phyloP scores from a whole-genome alignment of 2,888 invertebrate species.

The Choreutis nemorana region DNA sequence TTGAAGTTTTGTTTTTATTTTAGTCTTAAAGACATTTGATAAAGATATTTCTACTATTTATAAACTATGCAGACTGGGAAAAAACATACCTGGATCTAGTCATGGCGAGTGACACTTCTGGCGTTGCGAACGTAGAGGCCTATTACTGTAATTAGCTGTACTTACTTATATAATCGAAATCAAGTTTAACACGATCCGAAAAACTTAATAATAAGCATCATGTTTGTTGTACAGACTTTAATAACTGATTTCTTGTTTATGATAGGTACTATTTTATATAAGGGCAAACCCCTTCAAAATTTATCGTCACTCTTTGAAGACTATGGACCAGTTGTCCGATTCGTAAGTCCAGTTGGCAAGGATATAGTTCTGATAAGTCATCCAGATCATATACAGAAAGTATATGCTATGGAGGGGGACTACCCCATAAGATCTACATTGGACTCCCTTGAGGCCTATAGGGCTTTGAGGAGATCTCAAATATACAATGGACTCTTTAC shows the following conservation, averaged over 20 bases:
- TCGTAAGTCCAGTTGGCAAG: constrained; percentile 70
- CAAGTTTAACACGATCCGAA: too few species aligned
- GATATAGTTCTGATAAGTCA: constrained; percentile 71
- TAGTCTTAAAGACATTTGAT: too few species aligned
- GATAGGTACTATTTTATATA: constrained; percentile 31
- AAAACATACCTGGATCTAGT: too few species aligned
- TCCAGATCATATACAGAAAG: constrained; percentile 70
- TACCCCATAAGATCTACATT: constrained; percentile 68
- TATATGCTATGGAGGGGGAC: constrained; percentile 68
- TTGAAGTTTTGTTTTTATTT: too few species aligned
- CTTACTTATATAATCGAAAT: too few species aligned
- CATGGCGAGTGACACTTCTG: too few species aligned
- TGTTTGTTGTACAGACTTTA: constrained; percentile 1
- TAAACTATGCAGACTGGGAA: too few species aligned
- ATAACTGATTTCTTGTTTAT: constrained; percentile 7
- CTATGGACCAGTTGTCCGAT: constrained; percentile 72
- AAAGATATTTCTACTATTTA: too few species aligned
- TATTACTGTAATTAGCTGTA: too few species aligned
- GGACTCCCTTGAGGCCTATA: constrained; percentile 71
- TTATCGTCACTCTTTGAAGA: constrained; percentile 46
- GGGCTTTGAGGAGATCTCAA: constrained; percentile 62
- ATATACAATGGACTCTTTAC: constrained; percentile 65
- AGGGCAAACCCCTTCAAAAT: constrained; percentile 30
- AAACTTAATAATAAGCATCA: too few species aligned
- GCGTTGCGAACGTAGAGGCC: too few species aligned